Percentiles rank a stretch among this genome's conserved stretches.
phyloP scores from a whole-genome alignment of 2,113 vertebrate genomes.

The Chionis minor region DNA sequence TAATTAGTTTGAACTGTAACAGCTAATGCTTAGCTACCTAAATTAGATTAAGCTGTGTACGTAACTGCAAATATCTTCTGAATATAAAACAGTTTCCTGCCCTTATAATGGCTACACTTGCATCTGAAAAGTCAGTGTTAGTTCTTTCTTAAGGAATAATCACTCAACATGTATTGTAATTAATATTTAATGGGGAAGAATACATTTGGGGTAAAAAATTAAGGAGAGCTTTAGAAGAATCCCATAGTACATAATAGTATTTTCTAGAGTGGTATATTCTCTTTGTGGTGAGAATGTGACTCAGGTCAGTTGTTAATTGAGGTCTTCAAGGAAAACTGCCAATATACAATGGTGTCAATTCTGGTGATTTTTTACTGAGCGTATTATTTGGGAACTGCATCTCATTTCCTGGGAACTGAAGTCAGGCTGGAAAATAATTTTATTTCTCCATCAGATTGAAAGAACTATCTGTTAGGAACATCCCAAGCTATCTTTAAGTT shows the following conservation, averaged over 20 bases:
- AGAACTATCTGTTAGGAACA: not conserved
- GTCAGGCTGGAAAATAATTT: not conserved
- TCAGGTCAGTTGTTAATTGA: not conserved
- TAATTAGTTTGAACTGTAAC: constrained; percentile 30
- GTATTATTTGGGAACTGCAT: not conserved
- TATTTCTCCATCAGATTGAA: not conserved
- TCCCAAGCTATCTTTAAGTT: not conserved
- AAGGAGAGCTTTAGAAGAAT: not conserved
- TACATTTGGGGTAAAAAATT: not conserved
- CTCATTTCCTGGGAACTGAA: not conserved
- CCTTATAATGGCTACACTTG: not conserved
- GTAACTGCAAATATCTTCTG: not conserved
- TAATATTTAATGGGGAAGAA: not conserved
- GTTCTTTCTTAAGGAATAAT: not conserved
- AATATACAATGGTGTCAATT: not conserved
- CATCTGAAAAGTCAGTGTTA: not conserved
- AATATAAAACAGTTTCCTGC: constrained; percentile 15
- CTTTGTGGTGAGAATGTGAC: not conserved
- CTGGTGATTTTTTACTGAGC: not conserved
- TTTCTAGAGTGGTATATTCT: not conserved
- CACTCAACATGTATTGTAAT: not conserved
- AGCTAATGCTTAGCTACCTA: constrained; percentile 1
- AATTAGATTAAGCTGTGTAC: constrained; percentile 22
- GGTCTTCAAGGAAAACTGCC: not conserved
- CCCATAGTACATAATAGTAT: not conserved